Base-by-base conservation (phyloP, 2,113 vertebrate species). In the Melozone crissalis region DNA sequence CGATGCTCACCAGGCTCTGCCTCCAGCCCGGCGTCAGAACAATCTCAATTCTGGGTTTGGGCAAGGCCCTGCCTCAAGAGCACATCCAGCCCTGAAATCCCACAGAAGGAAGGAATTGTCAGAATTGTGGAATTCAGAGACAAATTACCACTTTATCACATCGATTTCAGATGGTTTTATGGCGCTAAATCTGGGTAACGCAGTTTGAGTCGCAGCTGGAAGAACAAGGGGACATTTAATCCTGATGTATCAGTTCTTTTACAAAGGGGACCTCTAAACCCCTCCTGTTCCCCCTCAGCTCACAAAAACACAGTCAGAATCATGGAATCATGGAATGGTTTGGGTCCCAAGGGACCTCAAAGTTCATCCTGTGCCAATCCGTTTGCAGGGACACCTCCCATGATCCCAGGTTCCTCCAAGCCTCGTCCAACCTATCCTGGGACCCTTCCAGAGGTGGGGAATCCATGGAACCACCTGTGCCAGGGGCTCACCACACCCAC, bases 171-270 rank as follows among this genome's bases (percentile, higher is more conserved):
- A 4, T 11, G 30, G 9, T 15, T 15, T 57, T 16, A 24, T 17
- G 5, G 15, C 8, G 1, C 47, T 31, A 12, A 15, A 31, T 20
- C 18, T 30, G 3, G 2, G 15, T 43, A 8, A 28, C 1, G 0
- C 22, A 8, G 19, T 21, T 5, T 23, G 61, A 59, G 49, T 30
- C 17, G 11, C 24, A 37, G 22, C 41, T 41, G 44, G 9, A 27
- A 21, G 46, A 13, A n/a, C 22, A 10, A 3, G 0, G 27, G 28
- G 16, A 33, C 1, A 0, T 49, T 58, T 33, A 20, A 68, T 26
- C 7, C 8, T 43, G 17, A 58, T 84, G 51, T 72, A 28, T 63
- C n/a, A 3, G 5, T 13, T 72, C 4, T 35, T 82, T 52, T 16
- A 6, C 0, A 1, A 31, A 47, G 15, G 10, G 13, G 73, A 27